phyloP scores from a whole-genome alignment of 2,888 invertebrate species.

The Chelonus formosanus region DNA sequence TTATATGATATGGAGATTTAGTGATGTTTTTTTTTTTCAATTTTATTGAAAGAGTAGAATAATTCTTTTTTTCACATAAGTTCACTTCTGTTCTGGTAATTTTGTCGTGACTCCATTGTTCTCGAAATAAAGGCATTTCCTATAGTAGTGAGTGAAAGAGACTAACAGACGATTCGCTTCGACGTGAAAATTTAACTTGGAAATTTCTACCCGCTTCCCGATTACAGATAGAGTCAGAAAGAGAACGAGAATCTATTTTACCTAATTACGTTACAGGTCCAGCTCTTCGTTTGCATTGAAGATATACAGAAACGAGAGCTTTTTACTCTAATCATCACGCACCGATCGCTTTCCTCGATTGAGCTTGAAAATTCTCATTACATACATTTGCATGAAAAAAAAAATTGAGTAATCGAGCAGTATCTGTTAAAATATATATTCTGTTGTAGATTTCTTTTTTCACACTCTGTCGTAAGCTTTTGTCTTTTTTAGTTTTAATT shows the following conservation, averaged over 20 bases:
- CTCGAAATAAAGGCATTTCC: slow-evolving; percentile 20
- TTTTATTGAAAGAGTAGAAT: not conserved
- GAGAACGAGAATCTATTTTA: slow-evolving; percentile 27
- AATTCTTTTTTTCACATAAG: slow-evolving; percentile 1
- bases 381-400: slow-evolving; percentile 13
- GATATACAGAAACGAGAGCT: slow-evolving; percentile 1
- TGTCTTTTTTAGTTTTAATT: not conserved
- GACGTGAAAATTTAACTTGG: slow-evolving; percentile 29
- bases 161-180: slow-evolving; percentile 20
- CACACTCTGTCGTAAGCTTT: not conserved
- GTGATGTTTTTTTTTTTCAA: not conserved
- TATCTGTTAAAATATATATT: not conserved
- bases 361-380: slow-evolving; percentile 14
- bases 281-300: slow-evolving; percentile 20
- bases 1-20: not conserved
- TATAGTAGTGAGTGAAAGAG: slow-evolving; percentile 9
- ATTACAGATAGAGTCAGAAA: slow-evolving; percentile 17
- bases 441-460: too few relatives aligned
- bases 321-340: slow-evolving; percentile 15
- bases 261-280: slow-evolving; percentile 31
- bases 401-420: not conserved
- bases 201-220: slow-evolving; percentile 18
- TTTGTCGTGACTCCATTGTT: slow-evolving; percentile 20
- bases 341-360: slow-evolving; percentile 11
- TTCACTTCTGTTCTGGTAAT: slow-evolving; percentile 4